A percentile compares a stretch with the other conserved stretches of the same genome.
phyloP scores from a whole-genome alignment of 2,888 invertebrate species.

The Acanthosoma haemorrhoidale region DNA sequence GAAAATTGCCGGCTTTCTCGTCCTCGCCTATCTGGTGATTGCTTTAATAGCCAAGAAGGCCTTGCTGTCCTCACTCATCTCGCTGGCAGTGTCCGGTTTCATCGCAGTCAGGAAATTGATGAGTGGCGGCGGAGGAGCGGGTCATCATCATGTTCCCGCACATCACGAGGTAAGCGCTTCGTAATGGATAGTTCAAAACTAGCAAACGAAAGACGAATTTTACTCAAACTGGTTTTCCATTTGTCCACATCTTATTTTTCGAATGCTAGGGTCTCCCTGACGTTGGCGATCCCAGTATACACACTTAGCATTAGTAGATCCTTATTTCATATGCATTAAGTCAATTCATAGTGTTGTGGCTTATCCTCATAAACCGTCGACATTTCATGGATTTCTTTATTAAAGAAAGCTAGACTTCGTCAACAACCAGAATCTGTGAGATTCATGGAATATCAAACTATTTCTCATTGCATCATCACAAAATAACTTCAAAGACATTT shows the following conservation, averaged over 20 bases:
- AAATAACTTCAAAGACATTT: too few relatives aligned
- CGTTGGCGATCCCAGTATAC: too few relatives aligned
- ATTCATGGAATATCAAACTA: too few relatives aligned
- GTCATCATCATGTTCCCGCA: background rate
- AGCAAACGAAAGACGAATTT: background rate
- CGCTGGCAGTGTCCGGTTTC: conserved; percentile 56
- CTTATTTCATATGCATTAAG: too few relatives aligned
- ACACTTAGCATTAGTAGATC: too few relatives aligned
- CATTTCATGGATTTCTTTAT: too few relatives aligned
- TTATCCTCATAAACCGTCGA: too few relatives aligned
- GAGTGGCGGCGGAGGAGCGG: conserved; percentile 40
- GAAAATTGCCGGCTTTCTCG: conserved; percentile 54
- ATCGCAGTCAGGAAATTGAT: conserved; percentile 44
- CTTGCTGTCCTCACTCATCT: conserved; percentile 54
- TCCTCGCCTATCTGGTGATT: conserved; percentile 54
- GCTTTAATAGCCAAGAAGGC: conserved; percentile 61
- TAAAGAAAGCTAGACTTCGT: too few relatives aligned
- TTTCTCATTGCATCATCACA: too few relatives aligned
- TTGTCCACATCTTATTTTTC: background rate
- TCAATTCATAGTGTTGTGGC: too few relatives aligned
- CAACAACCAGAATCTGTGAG: too few relatives aligned
- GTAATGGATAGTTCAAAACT: background rate
- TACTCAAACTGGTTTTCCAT: background rate
- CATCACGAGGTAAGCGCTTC: conserved; percentile 41
- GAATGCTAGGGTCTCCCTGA: too few relatives aligned